Evolutionary conservation across 2,888 invertebrate genomes (phyloP).

Genomic region (Chouioia cunea): DNA sequence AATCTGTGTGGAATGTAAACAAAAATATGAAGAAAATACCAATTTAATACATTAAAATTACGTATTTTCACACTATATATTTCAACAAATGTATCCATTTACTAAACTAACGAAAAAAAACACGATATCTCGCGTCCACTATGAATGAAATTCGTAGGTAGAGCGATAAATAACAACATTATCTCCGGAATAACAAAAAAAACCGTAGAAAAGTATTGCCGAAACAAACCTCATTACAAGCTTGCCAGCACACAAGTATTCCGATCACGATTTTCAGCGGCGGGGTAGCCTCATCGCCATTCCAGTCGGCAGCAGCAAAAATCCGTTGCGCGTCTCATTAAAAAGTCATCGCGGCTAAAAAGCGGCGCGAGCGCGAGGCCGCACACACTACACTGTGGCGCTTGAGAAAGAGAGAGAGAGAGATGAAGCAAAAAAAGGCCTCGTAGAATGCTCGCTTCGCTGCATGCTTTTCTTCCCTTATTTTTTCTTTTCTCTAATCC

Average conservation of each 20-base stretch:
- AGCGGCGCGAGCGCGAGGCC: slow-evolving; percentile 27
- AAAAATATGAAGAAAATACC: too few species aligned
- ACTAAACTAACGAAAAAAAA: too few species aligned
- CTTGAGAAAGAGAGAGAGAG: slow-evolving; percentile 1
- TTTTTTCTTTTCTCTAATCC: slow-evolving; percentile 6
- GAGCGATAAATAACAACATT: neutral
- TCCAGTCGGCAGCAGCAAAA: slow-evolving; percentile 59
- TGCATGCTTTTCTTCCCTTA: slow-evolving; percentile 1
- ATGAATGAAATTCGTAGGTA: neutral
- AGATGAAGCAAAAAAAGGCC: neutral
- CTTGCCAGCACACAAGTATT: slow-evolving; percentile 50
- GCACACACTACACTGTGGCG: neutral
- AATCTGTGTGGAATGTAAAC: too few species aligned
- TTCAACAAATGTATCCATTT: too few species aligned
- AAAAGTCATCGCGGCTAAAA: slow-evolving; percentile 45
- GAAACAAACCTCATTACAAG: too few species aligned
- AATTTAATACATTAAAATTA: too few species aligned
- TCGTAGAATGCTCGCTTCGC: neutral
- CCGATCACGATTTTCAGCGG: slow-evolving; percentile 54
- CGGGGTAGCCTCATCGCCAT: slow-evolving; percentile 62
- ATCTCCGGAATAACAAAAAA: neutral
- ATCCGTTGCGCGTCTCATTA: slow-evolving; percentile 32
- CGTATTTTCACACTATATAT: too few species aligned
- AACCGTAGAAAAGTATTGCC: too few species aligned
- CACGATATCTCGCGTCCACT: too few species aligned